These are phyloP conservation scores for Penaeus chinensis DNA, from an alignment of 1,140 invertebrate genomes.

Conservation along the genomic window DNA sequence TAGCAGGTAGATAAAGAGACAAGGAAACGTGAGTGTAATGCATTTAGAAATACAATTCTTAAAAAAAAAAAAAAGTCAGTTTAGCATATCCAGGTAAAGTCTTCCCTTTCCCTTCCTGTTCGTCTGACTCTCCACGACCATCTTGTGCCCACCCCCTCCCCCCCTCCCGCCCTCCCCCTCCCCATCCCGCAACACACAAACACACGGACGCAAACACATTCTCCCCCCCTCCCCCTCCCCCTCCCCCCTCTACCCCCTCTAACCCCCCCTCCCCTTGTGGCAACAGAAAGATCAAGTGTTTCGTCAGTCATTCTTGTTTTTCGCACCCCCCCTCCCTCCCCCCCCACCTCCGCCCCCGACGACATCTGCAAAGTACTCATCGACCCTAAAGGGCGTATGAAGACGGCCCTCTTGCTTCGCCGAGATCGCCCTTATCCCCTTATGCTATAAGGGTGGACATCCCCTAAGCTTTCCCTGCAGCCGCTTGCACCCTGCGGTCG, in stretches of 20 bases:
- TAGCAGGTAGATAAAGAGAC: too few species aligned
- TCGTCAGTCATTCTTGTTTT: constrained; percentile 13
- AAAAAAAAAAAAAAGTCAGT: too few species aligned
- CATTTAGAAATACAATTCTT: too few species aligned
- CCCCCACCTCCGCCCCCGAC: background rate
- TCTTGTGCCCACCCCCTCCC: too few species aligned
- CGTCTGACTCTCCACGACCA: too few species aligned
- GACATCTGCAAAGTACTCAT: constrained; percentile 21
- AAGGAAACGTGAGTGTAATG: too few species aligned
- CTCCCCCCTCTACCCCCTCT: background rate
- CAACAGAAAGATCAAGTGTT: background rate
- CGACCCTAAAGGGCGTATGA: background rate
- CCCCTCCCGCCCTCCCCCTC: too few species aligned
- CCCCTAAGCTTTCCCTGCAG: background rate
- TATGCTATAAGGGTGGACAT: background rate
- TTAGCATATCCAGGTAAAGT: too few species aligned
- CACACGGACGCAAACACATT: too few species aligned
- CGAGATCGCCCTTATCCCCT: background rate
- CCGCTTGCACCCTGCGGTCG: background rate
- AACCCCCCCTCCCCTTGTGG: background rate
- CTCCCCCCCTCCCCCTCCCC: too few species aligned
- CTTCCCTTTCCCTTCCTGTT: too few species aligned
- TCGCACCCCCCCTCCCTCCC: background rate
- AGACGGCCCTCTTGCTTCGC: background rate
- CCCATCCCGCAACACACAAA: too few species aligned